Conservation (phyloP, 2,113 vertebrate species). For the Lepus americanus region DNA sequence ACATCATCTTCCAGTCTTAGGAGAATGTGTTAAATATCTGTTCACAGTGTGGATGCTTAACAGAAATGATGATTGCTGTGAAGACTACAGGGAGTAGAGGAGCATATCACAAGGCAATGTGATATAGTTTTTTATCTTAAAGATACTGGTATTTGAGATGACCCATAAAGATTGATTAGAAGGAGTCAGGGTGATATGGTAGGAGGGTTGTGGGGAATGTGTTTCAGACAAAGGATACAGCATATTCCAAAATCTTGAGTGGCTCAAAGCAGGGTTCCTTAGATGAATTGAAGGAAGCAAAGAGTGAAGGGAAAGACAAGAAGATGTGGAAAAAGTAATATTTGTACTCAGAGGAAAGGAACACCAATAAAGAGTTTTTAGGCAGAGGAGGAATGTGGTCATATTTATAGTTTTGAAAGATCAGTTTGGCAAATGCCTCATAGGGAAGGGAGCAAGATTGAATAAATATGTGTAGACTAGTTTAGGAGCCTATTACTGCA, state of each 20-base stretch:
- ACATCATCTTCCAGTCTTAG: background rate
- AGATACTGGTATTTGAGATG: slow-evolving; percentile 3
- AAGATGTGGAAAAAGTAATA: background rate
- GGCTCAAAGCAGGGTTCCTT: background rate
- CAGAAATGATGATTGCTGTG: background rate
- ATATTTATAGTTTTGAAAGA: background rate
- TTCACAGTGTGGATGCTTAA: background rate
- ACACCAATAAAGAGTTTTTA: background rate
- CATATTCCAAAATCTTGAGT: background rate
- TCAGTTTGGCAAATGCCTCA: background rate
- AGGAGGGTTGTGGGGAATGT: background rate
- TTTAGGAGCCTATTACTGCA: background rate
- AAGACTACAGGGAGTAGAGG: background rate
- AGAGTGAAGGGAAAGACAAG: background rate
- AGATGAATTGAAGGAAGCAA: background rate
- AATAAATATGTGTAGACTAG: background rate
- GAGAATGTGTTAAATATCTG: background rate
- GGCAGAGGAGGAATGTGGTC: background rate
- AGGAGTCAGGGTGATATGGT: background rate
- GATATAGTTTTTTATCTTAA: background rate
- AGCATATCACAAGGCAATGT: background rate
- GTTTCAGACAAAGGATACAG: background rate
- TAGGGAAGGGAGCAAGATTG: background rate
- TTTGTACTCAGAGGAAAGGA: background rate
- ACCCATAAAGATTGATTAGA: background rate